A percentile compares a stretch with the other conserved stretches of the same genome.
Evolutionary conservation across 2,113 vertebrate genomes (phyloP).

Genomic region (Menura novaehollandiae): DNA sequence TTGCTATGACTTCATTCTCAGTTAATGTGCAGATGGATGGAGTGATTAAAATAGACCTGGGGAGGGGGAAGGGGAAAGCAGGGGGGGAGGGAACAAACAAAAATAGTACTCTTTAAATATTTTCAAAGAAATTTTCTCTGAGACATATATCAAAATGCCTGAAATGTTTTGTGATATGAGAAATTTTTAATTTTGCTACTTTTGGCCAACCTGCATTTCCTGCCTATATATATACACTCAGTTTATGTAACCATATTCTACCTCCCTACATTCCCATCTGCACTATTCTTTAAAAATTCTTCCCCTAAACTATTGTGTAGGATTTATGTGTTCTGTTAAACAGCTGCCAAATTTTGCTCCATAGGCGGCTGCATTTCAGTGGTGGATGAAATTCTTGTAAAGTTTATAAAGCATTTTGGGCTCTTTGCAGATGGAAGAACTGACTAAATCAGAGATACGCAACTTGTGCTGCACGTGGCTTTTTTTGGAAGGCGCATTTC

Average conservation of each 20-base stretch:
- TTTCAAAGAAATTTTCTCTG: neutral
- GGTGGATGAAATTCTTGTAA: constrained; percentile 45
- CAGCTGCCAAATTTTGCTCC: constrained; percentile 51
- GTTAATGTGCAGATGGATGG: neutral
- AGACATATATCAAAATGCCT: neutral
- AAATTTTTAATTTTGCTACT: neutral
- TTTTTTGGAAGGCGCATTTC: constrained; percentile 58
- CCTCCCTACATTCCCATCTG: constrained; percentile 52
- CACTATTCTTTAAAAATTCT: constrained; percentile 56
- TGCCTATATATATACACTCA: neutral
- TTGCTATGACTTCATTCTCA: neutral
- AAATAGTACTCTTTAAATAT: neutral
- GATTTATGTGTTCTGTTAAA: constrained; percentile 54
- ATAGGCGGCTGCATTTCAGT: constrained; percentile 41
- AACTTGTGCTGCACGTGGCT: constrained; percentile 53
- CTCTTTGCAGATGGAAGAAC: constrained; percentile 60
- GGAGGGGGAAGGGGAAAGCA: neutral
- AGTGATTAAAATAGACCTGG: neutral
- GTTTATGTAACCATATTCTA: constrained; percentile 28
- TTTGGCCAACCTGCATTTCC: constrained; percentile 32
- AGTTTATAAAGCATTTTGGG: constrained; percentile 54
- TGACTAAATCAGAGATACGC: constrained; percentile 57
- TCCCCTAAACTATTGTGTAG: constrained; percentile 49
- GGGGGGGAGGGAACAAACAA: neutral
- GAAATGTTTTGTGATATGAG: neutral